Percentiles rank a stretch among this genome's conserved stretches.
phyloP scores from a whole-genome alignment of 53 echinoderm and acorn worm species.

The Luidia sarsii region DNA sequence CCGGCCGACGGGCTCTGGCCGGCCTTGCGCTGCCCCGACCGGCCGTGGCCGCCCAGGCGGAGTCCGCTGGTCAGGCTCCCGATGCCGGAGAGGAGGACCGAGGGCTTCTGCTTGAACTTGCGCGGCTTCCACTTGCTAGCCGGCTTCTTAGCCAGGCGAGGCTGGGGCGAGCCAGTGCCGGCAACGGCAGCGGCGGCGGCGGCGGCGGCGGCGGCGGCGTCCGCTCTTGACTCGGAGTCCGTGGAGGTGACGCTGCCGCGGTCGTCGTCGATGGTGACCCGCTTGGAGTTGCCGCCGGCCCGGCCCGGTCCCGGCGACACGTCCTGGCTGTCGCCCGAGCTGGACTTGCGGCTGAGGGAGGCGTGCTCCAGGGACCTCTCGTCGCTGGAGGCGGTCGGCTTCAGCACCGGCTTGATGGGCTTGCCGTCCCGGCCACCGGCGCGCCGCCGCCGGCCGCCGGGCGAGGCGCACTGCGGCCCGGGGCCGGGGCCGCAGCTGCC shows the following conservation, averaged over 20 bases:
- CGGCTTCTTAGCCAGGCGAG: constrained; percentile 67
- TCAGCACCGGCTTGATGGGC: constrained; percentile 67
- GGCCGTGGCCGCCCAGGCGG: constrained; percentile 45
- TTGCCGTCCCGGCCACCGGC: background rate
- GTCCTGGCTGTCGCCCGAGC: constrained; percentile 69
- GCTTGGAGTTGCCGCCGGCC: constrained; percentile 40
- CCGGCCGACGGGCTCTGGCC: background rate
- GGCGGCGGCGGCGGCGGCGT: too few relatives aligned
- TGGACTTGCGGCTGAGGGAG: constrained; percentile 50
- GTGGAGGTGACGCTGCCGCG: constrained; percentile 70
- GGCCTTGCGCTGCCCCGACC: constrained; percentile 23
- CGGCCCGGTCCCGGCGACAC: constrained; percentile 22
- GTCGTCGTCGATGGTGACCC: constrained; percentile 69
- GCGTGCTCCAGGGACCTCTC: constrained; percentile 47
- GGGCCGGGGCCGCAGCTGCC: constrained; percentile 23
- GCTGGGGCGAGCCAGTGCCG: constrained; percentile 48
- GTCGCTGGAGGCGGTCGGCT: constrained; percentile 62
- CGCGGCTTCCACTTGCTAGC: constrained; percentile 65
- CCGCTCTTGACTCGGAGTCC: constrained; percentile 56
- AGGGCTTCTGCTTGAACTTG: constrained; percentile 74
- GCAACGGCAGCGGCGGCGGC: too few relatives aligned
- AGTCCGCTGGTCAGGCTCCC: constrained; percentile 75
- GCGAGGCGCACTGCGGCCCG: constrained; percentile 13
- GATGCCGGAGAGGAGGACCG: constrained; percentile 71
- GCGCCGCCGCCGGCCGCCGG: too few relatives aligned